Base-by-base conservation (phyloP, 2,113 vertebrate species). In the Sapajus apella region DNA sequence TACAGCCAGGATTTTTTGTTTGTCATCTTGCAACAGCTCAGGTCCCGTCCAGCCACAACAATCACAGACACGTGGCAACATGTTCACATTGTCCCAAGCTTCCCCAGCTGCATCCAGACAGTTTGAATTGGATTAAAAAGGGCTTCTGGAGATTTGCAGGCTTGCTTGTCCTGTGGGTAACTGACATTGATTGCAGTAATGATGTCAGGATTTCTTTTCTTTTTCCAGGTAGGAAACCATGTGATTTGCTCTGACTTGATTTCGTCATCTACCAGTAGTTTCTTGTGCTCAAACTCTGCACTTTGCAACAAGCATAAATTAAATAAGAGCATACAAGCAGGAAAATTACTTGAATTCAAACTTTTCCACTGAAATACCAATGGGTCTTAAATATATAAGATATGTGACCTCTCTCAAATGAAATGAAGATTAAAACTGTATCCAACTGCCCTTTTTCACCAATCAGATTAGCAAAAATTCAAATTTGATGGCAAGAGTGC, bases 241-340 rank as follows among this genome's bases (percentile, higher is more conserved):
- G 5, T 95, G 6, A 98, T 98, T 0, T 99, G 99, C 0, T 98
- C 52, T 0, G 98, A 98, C 3, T 3, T 0, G 80, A 47, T 47
- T 23, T 94, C 98, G 9, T 77, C 90, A 5, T 90, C 92, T 23
- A 82, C 93, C 47, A 95, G 97, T 88, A 96, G 25, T 3, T 98
- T 92, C 0, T 98, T 97, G 96, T 98, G 98, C 0, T 98, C 98
- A 0, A 98, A 97, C 87, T 56, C 84, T 76, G 94, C 96, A 37
- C 98, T 98, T 32, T 83, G 72, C 20, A 88, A 25, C 64, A 99
- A 98, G 91, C 98, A 97, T 13, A 77, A 90, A 98, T 94, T 99
- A 73, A 99, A 95, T 98, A 99, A 99, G 97, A 98, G 99, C 0
- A 40, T 99, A 92, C 99, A 99, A 96, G 98, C 99, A 98, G 99